Evolutionary conservation across 2,113 vertebrate species (phyloP).

Genomic region (Capreolus pygargus): DNA sequence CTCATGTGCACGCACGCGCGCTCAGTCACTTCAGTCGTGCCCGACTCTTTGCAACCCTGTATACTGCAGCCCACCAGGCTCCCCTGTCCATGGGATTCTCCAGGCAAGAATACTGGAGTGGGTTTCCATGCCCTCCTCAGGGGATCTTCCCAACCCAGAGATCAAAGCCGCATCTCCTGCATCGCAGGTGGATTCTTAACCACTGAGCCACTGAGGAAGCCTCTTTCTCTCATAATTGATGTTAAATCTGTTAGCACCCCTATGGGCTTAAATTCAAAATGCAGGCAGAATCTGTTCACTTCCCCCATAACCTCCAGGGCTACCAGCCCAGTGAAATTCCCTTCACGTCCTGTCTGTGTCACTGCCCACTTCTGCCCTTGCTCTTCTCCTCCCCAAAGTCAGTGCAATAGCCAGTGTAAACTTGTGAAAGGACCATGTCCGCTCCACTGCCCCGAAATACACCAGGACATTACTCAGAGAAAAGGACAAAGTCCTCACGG

Average conservation of each 20-base stretch:
- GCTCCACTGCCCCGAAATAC: neutral
- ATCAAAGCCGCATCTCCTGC: fast-evolving
- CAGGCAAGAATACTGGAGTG: neutral
- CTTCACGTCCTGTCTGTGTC: neutral
- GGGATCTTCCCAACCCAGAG: neutral
- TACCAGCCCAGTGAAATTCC: neutral
- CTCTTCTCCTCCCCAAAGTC: neutral
- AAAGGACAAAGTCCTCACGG: neutral
- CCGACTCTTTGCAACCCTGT: fast-evolving
- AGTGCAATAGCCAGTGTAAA: neutral
- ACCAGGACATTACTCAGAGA: neutral
- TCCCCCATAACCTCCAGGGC: neutral
- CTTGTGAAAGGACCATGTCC: neutral
- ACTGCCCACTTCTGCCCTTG: neutral
- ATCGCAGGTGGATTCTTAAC: neutral
- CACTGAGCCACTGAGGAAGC: neutral
- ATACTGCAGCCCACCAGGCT: neutral
- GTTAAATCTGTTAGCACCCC: neutral
- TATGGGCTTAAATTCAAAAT: neutral
- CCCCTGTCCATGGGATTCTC: neutral
- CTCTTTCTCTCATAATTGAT: neutral
- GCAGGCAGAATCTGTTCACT: neutral
- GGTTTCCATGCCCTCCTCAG: neutral
- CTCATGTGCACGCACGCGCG: neutral
- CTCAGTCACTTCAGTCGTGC: neutral